Evolutionary conservation across 2,888 invertebrate species (phyloP).

Genomic region (Beris morrisii): DNA sequence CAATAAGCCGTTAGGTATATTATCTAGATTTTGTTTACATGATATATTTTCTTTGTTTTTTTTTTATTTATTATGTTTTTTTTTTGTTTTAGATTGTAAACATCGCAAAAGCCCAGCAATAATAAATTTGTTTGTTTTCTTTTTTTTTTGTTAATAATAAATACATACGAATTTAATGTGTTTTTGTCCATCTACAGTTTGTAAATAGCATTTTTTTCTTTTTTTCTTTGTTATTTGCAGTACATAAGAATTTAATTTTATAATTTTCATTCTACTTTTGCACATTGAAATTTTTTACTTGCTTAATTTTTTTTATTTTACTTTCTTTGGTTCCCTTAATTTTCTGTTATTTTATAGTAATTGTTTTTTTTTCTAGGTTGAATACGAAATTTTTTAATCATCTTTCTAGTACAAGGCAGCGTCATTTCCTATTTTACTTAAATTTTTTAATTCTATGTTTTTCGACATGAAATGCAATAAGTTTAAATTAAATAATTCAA

Average conservation of each 20-base stretch:
- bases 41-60: slow-evolving; percentile 2
- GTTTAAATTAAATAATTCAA: neutral
- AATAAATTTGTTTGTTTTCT: slow-evolving; percentile 30
- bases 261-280: slow-evolving; percentile 3
- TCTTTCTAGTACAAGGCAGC: slow-evolving; percentile 39
- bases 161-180: slow-evolving; percentile 5
- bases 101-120: slow-evolving; percentile 41
- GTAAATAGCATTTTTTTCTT: neutral
- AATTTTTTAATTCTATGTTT: slow-evolving; percentile 27
- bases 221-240: neutral
- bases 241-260: slow-evolving; percentile 9
- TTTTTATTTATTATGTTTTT: slow-evolving; percentile 4
- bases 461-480: slow-evolving; percentile 20
- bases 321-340: slow-evolving; percentile 35
- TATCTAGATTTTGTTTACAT: slow-evolving; percentile 14
- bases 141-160: neutral
- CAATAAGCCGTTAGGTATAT: slow-evolving; percentile 5
- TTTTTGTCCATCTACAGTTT: no score
- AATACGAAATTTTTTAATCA: slow-evolving; percentile 35
- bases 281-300: slow-evolving; percentile 8
- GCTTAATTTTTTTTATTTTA: slow-evolving; percentile 7
- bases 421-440: slow-evolving; percentile 34
- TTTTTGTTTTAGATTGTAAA: slow-evolving; percentile 37
- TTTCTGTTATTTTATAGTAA: slow-evolving; percentile 18
- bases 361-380: slow-evolving; percentile 22